phyloP scores from a whole-genome alignment of 1,140 invertebrate genomes.

The Monomorium pharaonis region DNA sequence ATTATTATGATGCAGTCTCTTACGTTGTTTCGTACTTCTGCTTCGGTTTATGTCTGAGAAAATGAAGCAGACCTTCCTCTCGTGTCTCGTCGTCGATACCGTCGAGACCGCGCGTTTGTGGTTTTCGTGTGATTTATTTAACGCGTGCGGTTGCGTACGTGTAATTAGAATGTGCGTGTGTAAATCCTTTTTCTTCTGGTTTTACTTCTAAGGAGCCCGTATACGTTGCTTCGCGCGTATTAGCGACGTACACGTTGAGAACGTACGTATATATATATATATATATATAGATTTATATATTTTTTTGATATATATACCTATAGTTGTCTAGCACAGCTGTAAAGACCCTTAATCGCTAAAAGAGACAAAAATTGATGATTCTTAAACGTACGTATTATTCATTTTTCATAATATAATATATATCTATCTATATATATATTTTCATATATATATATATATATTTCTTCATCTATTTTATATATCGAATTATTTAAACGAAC shows the following conservation, averaged over 20 bases:
- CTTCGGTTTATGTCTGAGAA: neutral
- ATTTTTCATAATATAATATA: constrained; percentile 65
- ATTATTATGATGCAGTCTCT: neutral
- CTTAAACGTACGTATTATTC: constrained; percentile 71
- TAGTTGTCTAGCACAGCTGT: constrained; percentile 85
- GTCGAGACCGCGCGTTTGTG: neutral
- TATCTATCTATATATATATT: constrained; percentile 56
- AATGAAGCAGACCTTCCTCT: neutral
- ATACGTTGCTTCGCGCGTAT: constrained; percentile 36
- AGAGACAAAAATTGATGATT: constrained; percentile 72
- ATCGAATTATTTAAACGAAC: constrained; percentile 67
- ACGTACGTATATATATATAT: constrained; percentile 39
- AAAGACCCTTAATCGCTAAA: constrained; percentile 80
- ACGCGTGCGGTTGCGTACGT: constrained; percentile 26
- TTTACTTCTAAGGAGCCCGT: constrained; percentile 42
- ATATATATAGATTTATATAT: constrained; percentile 8
- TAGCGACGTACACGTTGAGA: constrained; percentile 43
- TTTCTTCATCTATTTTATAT: constrained; percentile 51
- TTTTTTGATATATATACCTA: constrained; percentile 78
- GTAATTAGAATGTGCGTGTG: neutral
- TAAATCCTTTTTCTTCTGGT: neutral
- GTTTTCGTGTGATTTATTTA: constrained; percentile 27
- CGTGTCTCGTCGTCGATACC: constrained; percentile 18
- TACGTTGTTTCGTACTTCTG: neutral
- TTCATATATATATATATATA: constrained; percentile 54